A percentile compares a stretch with the other conserved stretches of the same genome.
phyloP scores from a whole-genome alignment of 2,797 vertebrate genomes.

The Champsocephalus gunnari region DNA sequence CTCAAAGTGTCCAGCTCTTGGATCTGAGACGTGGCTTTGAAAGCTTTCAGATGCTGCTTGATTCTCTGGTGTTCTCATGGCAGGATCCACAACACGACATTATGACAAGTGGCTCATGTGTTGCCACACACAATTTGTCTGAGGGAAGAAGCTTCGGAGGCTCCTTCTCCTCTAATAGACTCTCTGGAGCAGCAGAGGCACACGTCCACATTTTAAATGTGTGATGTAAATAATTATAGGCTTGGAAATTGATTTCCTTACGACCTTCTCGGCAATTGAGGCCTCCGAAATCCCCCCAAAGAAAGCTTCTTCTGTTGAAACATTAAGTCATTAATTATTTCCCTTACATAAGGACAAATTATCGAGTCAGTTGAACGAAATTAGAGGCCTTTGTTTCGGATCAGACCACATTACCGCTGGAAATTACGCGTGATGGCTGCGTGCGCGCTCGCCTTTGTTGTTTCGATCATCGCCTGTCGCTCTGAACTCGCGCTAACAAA shows the following conservation, averaged over 20 bases:
- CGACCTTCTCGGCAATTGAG: conserved; percentile 69
- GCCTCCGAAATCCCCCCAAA: conserved; percentile 59
- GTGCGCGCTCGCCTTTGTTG: conserved; percentile 86
- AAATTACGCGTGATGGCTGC: conserved; percentile 88
- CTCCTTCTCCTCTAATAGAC: conserved; percentile 51
- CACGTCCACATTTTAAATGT: conserved; percentile 71
- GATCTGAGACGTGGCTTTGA: not conserved
- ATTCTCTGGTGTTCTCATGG: conserved; percentile 2
- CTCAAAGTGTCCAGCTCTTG: conserved; percentile 9
- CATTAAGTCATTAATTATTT: conserved; percentile 87
- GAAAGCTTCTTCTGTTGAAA: conserved; percentile 84
- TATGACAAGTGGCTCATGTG: conserved; percentile 54
- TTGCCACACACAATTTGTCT: conserved; percentile 46
- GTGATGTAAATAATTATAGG: conserved; percentile 82
- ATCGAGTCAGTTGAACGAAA: conserved; percentile 88
- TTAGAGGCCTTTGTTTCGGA: conserved; percentile 90
- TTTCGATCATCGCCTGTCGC: conserved; percentile 88
- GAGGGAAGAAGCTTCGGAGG: conserved; percentile 35
- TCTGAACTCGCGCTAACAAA: conserved; percentile 89
- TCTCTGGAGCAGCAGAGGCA: conserved; percentile 46
- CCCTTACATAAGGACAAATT: conserved; percentile 88
- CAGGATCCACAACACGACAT: conserved; percentile 18
- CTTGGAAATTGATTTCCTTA: conserved; percentile 76
- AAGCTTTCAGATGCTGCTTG: not conserved
- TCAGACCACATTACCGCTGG: conserved; percentile 86